Base-by-base conservation (phyloP, 2,113 vertebrate species). In the Xenopus laevis region DNA sequence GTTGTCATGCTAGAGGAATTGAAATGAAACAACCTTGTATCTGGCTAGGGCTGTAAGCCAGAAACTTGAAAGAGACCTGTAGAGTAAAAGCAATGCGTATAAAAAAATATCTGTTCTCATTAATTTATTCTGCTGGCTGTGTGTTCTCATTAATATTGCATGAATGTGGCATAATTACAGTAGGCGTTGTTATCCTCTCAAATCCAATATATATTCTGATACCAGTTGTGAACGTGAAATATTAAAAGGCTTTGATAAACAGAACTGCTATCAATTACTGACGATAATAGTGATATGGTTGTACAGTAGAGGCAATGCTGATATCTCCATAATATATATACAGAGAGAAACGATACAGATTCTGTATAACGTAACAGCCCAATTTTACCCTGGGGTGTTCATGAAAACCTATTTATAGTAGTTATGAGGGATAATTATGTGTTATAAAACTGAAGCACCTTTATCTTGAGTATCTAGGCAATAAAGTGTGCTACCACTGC, bases 131-230 rank as follows among this genome's bases (percentile, higher is more conserved):
- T 89, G 83, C 82, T 89, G 86, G 88, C 88, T 88, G 84, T 88
- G 87, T 89, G 84, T 86, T 85, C 87, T 89, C 87, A 91, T 92
- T 90, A 91, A 92, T 91, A 89, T 91, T 89, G 87, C 81, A 91
- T 88, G 85, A 86, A 86, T 87, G 88, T 84, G 87, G 86, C 83
- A 91, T 89, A 89, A 91, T 87, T 89, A 87, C 89, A 86, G 86
- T 84, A 87, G 86, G 0, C 86, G 82, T 81, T 88, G 86, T 83
- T 83, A 89, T 85, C 83, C 83, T 79, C 83, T 81, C 86, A 83
- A 85, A 85, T 85, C 85, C 55, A 77, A 70, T 63, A 62, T 62
- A 66, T 58, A 40, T 33, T 60, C 15, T 13, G 53, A n/a, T 60
- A 47, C 53, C 44, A 47, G 20, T 33, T 72, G 20, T 85, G 53